Conservation (phyloP, 2,888 invertebrate species). For the Esperia sulphurella region DNA sequence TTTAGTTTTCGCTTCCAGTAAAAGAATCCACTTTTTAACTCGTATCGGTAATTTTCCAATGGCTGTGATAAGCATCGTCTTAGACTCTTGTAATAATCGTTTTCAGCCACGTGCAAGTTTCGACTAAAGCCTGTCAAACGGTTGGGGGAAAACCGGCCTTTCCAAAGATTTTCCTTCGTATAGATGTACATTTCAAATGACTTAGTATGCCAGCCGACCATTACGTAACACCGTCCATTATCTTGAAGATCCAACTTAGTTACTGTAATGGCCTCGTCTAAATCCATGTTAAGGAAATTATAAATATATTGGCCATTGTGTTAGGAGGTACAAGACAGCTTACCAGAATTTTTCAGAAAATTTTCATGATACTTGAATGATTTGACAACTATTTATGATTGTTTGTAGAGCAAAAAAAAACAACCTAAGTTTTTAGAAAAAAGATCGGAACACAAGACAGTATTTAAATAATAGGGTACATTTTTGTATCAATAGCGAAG, state of each 20-base stretch:
- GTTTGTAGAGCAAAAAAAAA: too few relatives aligned
- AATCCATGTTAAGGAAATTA: constrained; percentile 35
- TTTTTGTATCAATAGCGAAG: too few relatives aligned
- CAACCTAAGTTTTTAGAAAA: too few relatives aligned
- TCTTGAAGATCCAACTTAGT: constrained; percentile 37
- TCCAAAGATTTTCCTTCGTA: constrained; percentile 42
- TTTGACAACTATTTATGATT: too few relatives aligned
- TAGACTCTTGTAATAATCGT: constrained; percentile 35
- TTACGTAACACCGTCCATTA: constrained; percentile 35
- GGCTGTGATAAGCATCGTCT: constrained; percentile 42
- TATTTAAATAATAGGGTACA: too few relatives aligned
- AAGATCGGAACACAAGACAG: too few relatives aligned
- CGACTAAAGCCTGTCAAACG: constrained; percentile 49
- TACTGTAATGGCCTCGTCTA: constrained; percentile 47
- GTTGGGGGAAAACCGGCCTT: constrained; percentile 51
- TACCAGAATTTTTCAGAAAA: background rate
- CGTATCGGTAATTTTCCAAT: constrained; percentile 43
- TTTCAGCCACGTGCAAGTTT: constrained; percentile 44
- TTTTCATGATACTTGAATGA: background rate
- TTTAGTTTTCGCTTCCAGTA: constrained; percentile 53
- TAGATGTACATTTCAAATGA: constrained; percentile 55
- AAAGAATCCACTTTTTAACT: constrained; percentile 56
- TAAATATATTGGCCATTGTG: background rate
- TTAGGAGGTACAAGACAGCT: background rate
- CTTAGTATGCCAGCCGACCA: constrained; percentile 50